Percentiles rank a stretch among this genome's conserved stretches.
Conservation (phyloP, 1,140 invertebrate species). For the Drosophila arizonae region DNA sequence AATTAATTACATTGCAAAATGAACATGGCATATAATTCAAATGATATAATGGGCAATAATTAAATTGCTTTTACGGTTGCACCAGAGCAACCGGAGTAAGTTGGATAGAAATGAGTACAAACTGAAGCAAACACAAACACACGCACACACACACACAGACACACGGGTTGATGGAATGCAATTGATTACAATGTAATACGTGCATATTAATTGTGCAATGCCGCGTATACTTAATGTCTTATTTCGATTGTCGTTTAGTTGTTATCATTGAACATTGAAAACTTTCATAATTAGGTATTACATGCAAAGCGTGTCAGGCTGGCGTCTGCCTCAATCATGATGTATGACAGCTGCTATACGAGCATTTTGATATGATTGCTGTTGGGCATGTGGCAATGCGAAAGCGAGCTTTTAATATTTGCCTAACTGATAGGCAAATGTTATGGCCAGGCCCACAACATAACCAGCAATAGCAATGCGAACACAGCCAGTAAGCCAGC, state of each 20-base stretch:
- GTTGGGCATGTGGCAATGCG: constrained; percentile 29
- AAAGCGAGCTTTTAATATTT: constrained; percentile 45
- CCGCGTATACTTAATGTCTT: constrained; percentile 32
- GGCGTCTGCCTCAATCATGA: neutral
- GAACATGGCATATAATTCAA: constrained; percentile 16
- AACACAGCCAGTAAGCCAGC: constrained; percentile 24
- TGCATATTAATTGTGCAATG: constrained; percentile 18
- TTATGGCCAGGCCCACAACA: constrained; percentile 45
- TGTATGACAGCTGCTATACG: neutral
- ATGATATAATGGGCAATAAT: constrained; percentile 26
- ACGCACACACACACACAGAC: neutral
- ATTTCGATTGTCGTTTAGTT: constrained; percentile 12
- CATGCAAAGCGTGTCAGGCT: constrained; percentile 22
- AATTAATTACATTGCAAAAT: constrained; percentile 23
- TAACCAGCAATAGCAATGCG: constrained; percentile 31
- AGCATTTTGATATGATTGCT: constrained; percentile 42
- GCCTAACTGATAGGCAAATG: constrained; percentile 58
- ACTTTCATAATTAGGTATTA: constrained; percentile 38
- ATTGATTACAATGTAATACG: constrained; percentile 13
- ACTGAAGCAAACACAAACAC: too few relatives aligned
- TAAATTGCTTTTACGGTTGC: constrained; percentile 11
- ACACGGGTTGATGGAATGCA: neutral
- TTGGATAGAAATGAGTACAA: neutral
- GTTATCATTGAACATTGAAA: constrained; percentile 15
- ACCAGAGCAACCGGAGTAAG: neutral